Evolutionary conservation across 1,140 invertebrate genomes (phyloP).

Genomic region (Drosophila quadrilineata): DNA sequence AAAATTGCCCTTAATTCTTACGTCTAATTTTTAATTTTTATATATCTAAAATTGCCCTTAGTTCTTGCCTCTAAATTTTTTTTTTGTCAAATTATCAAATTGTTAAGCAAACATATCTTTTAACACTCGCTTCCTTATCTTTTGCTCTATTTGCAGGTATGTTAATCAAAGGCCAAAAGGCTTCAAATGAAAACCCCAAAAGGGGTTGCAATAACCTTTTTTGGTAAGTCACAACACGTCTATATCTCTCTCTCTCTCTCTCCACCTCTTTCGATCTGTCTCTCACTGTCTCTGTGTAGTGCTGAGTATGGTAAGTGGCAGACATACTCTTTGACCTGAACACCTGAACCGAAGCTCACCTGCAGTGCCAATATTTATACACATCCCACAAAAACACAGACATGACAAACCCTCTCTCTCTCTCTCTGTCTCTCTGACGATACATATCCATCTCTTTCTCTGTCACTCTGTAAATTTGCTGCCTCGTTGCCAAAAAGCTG

Average conservation of each 20-base stretch:
- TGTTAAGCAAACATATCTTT: constrained; percentile 11
- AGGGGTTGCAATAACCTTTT: constrained; percentile 9
- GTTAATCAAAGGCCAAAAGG: constrained; percentile 23
- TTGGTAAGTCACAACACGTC: constrained; percentile 12
- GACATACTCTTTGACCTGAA: constrained; percentile 31
- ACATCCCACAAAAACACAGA: constrained; percentile 19
- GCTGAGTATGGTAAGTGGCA: constrained; percentile 20
- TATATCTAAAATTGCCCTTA: no score
- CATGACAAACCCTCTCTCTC: constrained; percentile 31
- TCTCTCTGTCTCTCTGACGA: not conserved
- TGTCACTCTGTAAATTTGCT: not conserved
- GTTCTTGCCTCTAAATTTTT: no score
- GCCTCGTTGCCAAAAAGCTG: constrained; percentile 44
- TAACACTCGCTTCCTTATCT: constrained; percentile 7
- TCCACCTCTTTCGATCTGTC: constrained; percentile 12
- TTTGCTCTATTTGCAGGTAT: constrained; percentile 54
- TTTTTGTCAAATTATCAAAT: no score
- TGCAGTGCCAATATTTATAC: constrained; percentile 68
- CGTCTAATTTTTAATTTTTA: no score
- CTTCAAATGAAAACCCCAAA: not conserved
- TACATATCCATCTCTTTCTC: not conserved
- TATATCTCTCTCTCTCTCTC: not conserved
- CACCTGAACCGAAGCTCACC: constrained; percentile 39
- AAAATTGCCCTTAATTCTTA: no score
- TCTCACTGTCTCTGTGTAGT: constrained; percentile 7